These are phyloP conservation scores for Cephus runcator DNA, from an alignment of 2,888 invertebrate genomes.

Conservation along the genomic window DNA sequence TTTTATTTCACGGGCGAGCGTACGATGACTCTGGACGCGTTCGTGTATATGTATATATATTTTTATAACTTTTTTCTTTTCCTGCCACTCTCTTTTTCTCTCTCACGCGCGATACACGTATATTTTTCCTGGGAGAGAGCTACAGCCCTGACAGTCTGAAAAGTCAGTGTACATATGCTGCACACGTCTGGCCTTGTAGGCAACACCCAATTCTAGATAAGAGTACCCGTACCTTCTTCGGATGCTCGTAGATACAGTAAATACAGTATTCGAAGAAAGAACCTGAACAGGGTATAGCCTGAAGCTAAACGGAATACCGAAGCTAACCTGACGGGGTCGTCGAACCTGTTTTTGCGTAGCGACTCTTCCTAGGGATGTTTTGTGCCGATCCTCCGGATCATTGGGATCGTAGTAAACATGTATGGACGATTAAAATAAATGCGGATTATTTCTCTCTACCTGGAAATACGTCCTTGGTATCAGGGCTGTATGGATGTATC, in stretches of 20 bases:
- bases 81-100: not conserved
- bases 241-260: not conserved
- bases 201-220: not conserved
- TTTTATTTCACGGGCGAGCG: not conserved
- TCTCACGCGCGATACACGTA: not conserved
- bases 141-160: not conserved
- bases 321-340: not conserved
- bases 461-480: conserved; percentile 79
- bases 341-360: not conserved
- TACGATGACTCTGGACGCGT: not conserved
- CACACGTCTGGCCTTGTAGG: not conserved
- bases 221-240: not conserved
- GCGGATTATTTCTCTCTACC: conserved; percentile 65
- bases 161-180: not conserved
- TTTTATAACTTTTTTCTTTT: not conserved
- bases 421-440: not conserved
- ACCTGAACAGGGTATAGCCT: not conserved
- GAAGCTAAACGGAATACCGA: not conserved
- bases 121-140: not conserved
- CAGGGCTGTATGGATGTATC: conserved; percentile 77
- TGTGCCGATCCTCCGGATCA: not conserved
- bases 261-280: not conserved
- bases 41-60: not conserved
- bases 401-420: not conserved
- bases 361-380: not conserved